Conservation (phyloP, 1,140 invertebrate species). For the Harpegnathos saltator region DNA sequence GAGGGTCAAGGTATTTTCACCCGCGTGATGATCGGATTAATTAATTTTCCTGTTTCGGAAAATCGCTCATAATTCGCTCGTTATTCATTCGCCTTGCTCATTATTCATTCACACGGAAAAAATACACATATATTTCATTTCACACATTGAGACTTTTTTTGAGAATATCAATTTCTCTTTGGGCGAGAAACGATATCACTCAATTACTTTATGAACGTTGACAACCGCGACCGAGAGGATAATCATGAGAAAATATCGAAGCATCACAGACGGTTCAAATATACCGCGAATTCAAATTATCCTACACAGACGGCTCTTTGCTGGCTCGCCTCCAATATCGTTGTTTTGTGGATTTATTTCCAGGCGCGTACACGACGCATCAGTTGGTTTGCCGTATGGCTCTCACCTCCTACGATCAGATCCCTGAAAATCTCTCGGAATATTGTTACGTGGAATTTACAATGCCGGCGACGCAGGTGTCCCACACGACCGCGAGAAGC, state of each 20-base stretch:
- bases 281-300: slow-evolving; percentile 7
- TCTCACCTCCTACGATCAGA: slow-evolving; percentile 98
- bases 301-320: background rate
- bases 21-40: background rate
- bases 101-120: too few relatives aligned
- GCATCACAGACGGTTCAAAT: too few relatives aligned
- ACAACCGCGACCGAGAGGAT: too few relatives aligned
- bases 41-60: background rate
- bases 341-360: slow-evolving; percentile 73
- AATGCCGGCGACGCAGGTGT: slow-evolving; percentile 99
- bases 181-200: too few relatives aligned
- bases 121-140: too few relatives aligned
- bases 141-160: too few relatives aligned
- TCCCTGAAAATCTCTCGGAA: slow-evolving; percentile 96
- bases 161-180: too few relatives aligned
- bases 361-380: slow-evolving; percentile 98
- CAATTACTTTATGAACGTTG: too few relatives aligned
- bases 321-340: slow-evolving; percentile 41
- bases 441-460: slow-evolving; percentile 98
- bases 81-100: background rate
- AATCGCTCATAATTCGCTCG: background rate
- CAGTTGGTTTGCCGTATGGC: slow-evolving; percentile 96
- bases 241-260: too few relatives aligned
- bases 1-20: slow-evolving; percentile 94
- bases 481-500: slow-evolving; percentile 97